Conservation (phyloP, 1,140 invertebrate species). For the Trichonephila clavata region DNA sequence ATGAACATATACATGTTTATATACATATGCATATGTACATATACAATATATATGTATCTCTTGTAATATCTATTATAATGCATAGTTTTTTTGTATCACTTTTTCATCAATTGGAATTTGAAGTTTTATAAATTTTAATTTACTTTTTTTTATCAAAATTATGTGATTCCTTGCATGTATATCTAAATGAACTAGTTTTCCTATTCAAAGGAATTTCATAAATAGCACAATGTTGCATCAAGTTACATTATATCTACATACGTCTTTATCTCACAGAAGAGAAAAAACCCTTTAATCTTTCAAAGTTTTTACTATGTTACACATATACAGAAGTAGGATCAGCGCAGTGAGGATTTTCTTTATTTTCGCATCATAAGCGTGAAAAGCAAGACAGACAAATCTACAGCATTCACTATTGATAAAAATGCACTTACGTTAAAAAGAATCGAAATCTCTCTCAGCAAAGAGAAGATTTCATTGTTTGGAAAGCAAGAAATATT, state of each 20-base stretch:
- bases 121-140: not conserved
- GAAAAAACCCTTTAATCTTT: not conserved
- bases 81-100: not conserved
- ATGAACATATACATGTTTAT: too few relatives aligned
- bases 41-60: not conserved
- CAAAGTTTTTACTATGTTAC: not conserved
- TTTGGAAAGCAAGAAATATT: not conserved
- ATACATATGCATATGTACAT: too few relatives aligned
- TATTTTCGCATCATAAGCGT: not conserved
- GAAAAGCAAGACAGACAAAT: not conserved
- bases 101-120: not conserved
- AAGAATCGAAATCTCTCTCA: not conserved
- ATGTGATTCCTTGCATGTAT: not conserved
- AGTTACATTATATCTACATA: not conserved
- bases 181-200: not conserved
- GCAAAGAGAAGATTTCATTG: not conserved
- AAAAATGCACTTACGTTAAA: not conserved
- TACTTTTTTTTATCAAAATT: not conserved
- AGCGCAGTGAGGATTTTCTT: not conserved
- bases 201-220: not conserved
- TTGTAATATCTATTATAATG: not conserved
- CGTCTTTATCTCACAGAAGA: not conserved
- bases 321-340: not conserved
- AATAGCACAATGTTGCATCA: not conserved
- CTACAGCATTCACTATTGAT: not conserved